phyloP scores from a whole-genome alignment of 2,888 invertebrate species.

The Antheraea yamamai region DNA sequence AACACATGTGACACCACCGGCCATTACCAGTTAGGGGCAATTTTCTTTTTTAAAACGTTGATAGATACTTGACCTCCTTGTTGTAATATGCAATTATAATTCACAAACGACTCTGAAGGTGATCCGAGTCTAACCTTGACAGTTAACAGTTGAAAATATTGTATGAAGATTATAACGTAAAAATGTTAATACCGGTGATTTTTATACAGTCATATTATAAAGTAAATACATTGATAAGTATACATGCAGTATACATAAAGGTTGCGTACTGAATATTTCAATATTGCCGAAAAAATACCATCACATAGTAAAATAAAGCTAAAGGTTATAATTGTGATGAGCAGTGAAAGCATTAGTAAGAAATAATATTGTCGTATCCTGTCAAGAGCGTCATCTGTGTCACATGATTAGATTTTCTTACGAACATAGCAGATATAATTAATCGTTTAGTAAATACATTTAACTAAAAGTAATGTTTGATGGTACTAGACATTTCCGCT shows the following conservation, averaged over 20 bases:
- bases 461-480: neutral
- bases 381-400: neutral
- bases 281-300: neutral
- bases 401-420: neutral
- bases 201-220: neutral
- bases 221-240: neutral
- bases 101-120: constrained; percentile 5
- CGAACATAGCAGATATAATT: neutral
- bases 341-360: neutral
- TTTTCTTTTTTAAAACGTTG: neutral
- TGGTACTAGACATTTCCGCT: neutral
- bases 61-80: neutral
- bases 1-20: neutral
- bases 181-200: neutral
- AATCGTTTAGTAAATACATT: neutral
- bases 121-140: constrained; percentile 17
- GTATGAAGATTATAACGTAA: neutral
- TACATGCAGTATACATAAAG: neutral
- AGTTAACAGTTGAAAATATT: neutral
- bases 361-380: neutral
- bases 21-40: neutral
- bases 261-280: neutral
- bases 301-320: no score
- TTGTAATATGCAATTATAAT: neutral
- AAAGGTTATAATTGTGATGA: no score